Base-by-base conservation (phyloP, 2,888 invertebrate genomes). In the Oscheius sp. region DNA sequence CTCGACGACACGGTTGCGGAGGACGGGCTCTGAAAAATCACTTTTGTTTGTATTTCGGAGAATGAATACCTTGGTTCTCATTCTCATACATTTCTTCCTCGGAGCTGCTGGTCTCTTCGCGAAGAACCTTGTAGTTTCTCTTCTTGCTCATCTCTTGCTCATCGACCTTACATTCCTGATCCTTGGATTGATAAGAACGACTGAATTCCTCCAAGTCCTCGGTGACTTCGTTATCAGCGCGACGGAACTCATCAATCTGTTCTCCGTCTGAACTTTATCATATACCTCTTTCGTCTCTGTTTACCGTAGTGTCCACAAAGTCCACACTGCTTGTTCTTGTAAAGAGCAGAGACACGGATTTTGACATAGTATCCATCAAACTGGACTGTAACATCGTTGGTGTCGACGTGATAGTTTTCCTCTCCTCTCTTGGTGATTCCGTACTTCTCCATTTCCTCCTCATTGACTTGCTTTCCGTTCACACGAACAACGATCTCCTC, bases 291-390 rank as follows among this genome's bases (percentile, higher is more conserved):
- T n/a, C n/a, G n/a, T n/a, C n/a, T n/a, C n/a, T n/a, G n/a, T n/a
- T n/a, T n/a, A n/a, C n/a, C n/a, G 75, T 73, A 83, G 71, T 83
- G 81, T 66, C 84, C 85, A 71, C 85, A 85, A 49, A 85, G 77
- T 61, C 85, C 85, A 75, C 85, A 85, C 17, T 73, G 56, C 69
- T 70, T 72, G 69, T 70, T 76, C 66, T 70, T 64, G 78, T 77
- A 84, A 45, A 76, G 50, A 36, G 75, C 69, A 32, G 74, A 72
- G 47, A 82, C 57, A 59, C 76, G 71, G 69, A 85, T 72, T 64
- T 69, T 72, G 63, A 75, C 80, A 54, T 80, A 67, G 73, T 69
- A 57, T 64, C 82, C 81, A 65, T 82, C 78, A 70, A 84, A 84
- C 32, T 71, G 45, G 61, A 77, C 72, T 22, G 68, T 68, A 38